Evolutionary conservation across 2,888 invertebrate species (phyloP).

Genomic region (Thereva nobilitata): DNA sequence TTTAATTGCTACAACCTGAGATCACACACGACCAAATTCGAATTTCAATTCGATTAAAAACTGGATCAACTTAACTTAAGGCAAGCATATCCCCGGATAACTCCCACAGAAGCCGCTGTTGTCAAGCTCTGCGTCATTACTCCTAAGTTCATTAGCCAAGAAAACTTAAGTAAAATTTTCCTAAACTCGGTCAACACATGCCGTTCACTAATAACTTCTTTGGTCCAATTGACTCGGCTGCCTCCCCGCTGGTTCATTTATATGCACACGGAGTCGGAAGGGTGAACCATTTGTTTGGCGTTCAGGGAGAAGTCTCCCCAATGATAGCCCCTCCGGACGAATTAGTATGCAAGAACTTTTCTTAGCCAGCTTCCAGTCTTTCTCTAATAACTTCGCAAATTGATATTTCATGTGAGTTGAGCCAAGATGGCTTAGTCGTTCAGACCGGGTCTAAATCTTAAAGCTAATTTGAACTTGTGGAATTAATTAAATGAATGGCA

Average conservation of each 20-base stretch:
- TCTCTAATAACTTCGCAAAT: slow-evolving; percentile 39
- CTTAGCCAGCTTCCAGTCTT: slow-evolving; percentile 27
- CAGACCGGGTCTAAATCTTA: slow-evolving; percentile 26
- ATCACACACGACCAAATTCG: no score
- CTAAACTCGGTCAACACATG: slow-evolving; percentile 2
- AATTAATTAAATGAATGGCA: slow-evolving; percentile 21
- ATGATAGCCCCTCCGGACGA: slow-evolving; percentile 10
- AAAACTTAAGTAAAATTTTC: neutral
- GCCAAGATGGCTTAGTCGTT: slow-evolving; percentile 31
- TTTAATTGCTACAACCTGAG: no score
- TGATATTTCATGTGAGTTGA: slow-evolving; percentile 41
- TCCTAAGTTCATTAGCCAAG: neutral
- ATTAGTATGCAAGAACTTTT: slow-evolving; percentile 41
- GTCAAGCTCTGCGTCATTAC: no score
- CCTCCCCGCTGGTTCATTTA: slow-evolving; percentile 16
- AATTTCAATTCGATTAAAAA: no score
- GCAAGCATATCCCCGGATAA: no score
- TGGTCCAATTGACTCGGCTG: slow-evolving; percentile 14
- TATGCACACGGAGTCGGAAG: slow-evolving; percentile 12
- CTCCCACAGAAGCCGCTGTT: no score
- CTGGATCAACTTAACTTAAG: no score
- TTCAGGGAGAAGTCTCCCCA: neutral
- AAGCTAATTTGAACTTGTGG: slow-evolving; percentile 33
- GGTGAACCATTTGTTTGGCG: slow-evolving; percentile 24
- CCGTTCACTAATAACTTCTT: slow-evolving; percentile 14